Evolutionary conservation across 2,888 invertebrate genomes (phyloP), one percentile per base, ranked within the genome.

Genomic region (Alitta virens): DNA sequence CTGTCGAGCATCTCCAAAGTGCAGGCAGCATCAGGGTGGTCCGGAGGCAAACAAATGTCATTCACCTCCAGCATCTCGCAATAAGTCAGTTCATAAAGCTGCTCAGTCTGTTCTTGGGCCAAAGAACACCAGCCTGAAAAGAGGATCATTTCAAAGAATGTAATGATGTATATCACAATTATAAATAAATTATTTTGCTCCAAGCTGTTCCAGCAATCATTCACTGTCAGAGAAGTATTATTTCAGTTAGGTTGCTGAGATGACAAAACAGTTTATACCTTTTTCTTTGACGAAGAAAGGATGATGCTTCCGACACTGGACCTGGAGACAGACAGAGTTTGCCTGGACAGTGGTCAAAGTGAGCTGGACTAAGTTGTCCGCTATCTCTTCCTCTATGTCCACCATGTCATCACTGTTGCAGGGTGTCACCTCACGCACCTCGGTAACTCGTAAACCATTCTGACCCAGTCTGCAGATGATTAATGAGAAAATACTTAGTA

Each of bases 251-350:
- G n/a, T n/a, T n/a, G n/a, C n/a, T n/a, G n/a, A n/a, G n/a, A n/a
- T n/a, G n/a, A n/a, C n/a, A n/a, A n/a, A n/a, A n/a, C n/a, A n/a
- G n/a, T n/a, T 38, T 64, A 43, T 67, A 79, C 80, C 80, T 75
- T 78, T 78, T 51, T 79, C 75, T 66, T 73, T 77, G 21, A 82
- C 80, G 70, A 78, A 80, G 71, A 82, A 82, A 18, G 80, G 81
- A 66, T 82, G 81, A 62, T 78, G 74, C 14, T 71, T 67, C 2
- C 72, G 65, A 33, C 33, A 33, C 33, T 33, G 33, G 33, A 33
- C 33, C 33, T 33, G 33, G 12, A 33, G 33, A 33, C 33, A 33
- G 7, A 33, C 33, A 33, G 33, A 33, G 5, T 5, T 5, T 7
- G 5, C 12, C 12, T 12, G 33, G 12, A 63, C 66, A 25, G 74